A percentile compares a stretch with the other conserved stretches of the same genome.
These are phyloP conservation scores for Zaprionus gabonicus DNA, from an alignment of 1,140 invertebrate species.

Conservation along the genomic window DNA sequence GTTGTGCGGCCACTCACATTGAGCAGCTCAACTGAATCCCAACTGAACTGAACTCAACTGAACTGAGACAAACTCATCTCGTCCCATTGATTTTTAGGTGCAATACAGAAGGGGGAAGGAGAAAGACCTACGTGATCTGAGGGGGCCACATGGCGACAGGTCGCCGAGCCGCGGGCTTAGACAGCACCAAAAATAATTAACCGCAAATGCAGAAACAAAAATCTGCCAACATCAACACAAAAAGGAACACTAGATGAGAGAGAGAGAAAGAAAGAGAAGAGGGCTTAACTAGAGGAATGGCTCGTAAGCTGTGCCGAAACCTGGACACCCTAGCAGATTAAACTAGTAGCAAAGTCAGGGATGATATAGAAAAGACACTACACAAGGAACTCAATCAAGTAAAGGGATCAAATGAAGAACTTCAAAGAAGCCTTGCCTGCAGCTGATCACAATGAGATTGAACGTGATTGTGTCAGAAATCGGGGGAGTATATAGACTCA, in stretches of 20 bases:
- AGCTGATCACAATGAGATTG: not conserved
- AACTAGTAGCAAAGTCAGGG: not conserved
- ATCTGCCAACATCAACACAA: constrained; percentile 37
- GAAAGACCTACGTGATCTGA: not conserved
- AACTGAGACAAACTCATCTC: constrained; percentile 27
- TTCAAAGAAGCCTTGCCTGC: not conserved
- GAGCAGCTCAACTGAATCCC: constrained; percentile 18
- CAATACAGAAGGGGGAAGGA: constrained; percentile 17
- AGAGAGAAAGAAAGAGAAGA: not conserved
- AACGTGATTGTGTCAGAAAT: not conserved
- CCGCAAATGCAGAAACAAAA: constrained; percentile 55
- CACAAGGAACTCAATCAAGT: not conserved
- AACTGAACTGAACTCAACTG: constrained; percentile 20
- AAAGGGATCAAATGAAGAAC: not conserved
- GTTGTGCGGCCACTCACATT: constrained; percentile 19
- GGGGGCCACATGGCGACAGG: not conserved
- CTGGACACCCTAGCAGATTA: not conserved
- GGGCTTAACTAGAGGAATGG: not conserved
- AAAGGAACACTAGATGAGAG: not conserved
- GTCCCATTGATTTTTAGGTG: constrained; percentile 57
- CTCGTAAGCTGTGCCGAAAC: not conserved
- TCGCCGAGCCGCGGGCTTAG: constrained; percentile 20
- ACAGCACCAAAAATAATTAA: constrained; percentile 53
- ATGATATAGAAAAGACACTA: not conserved
- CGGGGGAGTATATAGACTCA: not conserved